Evolutionary conservation across 2,797 vertebrate species (phyloP).

Genomic region (Sebastolobus altivelis): DNA sequence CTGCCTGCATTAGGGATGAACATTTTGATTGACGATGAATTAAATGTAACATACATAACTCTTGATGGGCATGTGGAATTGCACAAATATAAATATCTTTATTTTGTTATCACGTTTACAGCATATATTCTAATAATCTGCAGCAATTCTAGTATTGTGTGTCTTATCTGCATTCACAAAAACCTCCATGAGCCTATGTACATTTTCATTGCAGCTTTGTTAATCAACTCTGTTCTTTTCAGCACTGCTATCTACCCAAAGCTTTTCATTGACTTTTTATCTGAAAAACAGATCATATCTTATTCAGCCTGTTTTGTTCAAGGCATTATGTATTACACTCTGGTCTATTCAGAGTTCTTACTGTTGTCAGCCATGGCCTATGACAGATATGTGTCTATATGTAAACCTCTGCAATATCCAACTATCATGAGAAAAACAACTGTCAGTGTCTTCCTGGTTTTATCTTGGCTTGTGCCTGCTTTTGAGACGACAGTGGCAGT

Average conservation of each 20-base stretch:
- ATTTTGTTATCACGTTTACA: too few species aligned
- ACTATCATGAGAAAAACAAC: slow-evolving; percentile 29
- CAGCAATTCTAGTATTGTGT: too few species aligned
- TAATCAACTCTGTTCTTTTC: slow-evolving; percentile 36
- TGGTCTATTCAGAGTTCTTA: slow-evolving; percentile 33
- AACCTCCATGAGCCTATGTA: too few species aligned
- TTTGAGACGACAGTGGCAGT: too few species aligned
- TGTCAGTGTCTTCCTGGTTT: background rate
- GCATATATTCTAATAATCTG: too few species aligned
- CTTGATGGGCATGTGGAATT: too few species aligned
- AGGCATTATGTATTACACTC: slow-evolving; percentile 3
- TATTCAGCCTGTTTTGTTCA: slow-evolving; percentile 35
- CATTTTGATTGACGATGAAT: too few species aligned
- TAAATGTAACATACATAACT: too few species aligned
- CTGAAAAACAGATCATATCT: slow-evolving; percentile 26
- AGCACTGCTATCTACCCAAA: slow-evolving; percentile 42
- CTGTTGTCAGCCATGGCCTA: slow-evolving; percentile 57
- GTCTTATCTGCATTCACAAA: too few species aligned
- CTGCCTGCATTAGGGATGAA: background rate
- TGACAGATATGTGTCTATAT: slow-evolving; percentile 59
- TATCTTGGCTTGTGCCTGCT: slow-evolving; percentile 31
- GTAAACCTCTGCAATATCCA: slow-evolving; percentile 54
- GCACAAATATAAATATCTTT: too few species aligned
- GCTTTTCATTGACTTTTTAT: slow-evolving; percentile 26
- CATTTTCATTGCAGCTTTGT: slow-evolving; percentile 50